phyloP scores from a whole-genome alignment of 2,888 invertebrate genomes.

The Erpobdella octoculata region DNA sequence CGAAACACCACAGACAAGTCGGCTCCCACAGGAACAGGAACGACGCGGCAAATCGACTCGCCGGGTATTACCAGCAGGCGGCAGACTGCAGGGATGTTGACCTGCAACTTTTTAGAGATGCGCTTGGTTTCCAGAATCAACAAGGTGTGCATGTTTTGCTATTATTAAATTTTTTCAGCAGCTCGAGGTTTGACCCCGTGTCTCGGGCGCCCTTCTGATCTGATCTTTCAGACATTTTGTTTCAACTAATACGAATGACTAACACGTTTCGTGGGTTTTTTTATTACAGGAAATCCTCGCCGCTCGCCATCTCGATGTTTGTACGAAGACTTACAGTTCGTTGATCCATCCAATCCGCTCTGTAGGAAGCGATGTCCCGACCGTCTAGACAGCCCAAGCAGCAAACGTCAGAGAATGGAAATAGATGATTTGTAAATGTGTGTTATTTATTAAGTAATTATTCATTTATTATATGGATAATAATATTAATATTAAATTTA shows the following conservation, averaged over 20 bases:
- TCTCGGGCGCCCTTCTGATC: too few relatives aligned
- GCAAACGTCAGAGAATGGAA: constrained; percentile 25
- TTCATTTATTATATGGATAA: too few relatives aligned
- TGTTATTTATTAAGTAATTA: too few relatives aligned
- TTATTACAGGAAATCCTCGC: constrained; percentile 15
- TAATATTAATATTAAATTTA: too few relatives aligned
- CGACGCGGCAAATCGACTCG: neutral
- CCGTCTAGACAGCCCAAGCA: constrained; percentile 22
- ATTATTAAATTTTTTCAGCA: neutral
- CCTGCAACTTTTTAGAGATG: constrained; percentile 68
- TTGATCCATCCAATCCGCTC: constrained; percentile 14
- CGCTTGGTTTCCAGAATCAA: constrained; percentile 59
- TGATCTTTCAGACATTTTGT: neutral
- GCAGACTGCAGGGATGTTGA: constrained; percentile 52
- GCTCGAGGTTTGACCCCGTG: neutral
- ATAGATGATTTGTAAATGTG: constrained; percentile 25
- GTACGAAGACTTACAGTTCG: constrained; percentile 2
- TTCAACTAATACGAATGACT: neutral
- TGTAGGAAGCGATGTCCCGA: constrained; percentile 16
- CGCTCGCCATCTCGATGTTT: constrained; percentile 18
- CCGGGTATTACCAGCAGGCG: neutral
- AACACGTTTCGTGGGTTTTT: neutral
- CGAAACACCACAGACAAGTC: constrained; percentile 43
- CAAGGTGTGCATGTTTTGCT: neutral
- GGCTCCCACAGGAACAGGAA: constrained; percentile 2